Conservation (phyloP, 1,140 invertebrate species). For the Microplitis mediator region DNA sequence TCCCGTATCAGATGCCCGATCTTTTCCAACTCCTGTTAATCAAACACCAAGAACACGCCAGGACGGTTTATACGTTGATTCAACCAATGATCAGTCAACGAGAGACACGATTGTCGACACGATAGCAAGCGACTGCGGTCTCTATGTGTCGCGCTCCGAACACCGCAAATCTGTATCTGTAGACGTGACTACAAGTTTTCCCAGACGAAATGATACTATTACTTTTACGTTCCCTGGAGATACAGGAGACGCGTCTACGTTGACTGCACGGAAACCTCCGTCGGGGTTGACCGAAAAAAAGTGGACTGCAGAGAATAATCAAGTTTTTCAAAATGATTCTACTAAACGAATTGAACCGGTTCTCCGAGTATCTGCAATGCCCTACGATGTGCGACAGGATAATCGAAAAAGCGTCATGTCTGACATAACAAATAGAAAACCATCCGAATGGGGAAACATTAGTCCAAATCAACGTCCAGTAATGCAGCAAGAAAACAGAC, state of each 20-base stretch:
- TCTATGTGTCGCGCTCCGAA: conserved; percentile 52
- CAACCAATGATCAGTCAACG: conserved; percentile 45
- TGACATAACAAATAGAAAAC: conserved; percentile 41
- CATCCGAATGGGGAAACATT: conserved; percentile 50
- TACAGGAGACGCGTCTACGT: conserved; percentile 34
- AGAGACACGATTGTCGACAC: conserved; percentile 44
- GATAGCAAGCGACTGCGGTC: conserved; percentile 40
- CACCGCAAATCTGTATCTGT: conserved; percentile 55
- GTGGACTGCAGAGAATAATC: conserved; percentile 42
- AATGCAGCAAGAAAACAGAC: conserved; percentile 51
- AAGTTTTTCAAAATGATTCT: conserved; percentile 43
- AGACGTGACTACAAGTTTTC: conserved; percentile 51
- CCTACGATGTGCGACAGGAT: conserved; percentile 51
- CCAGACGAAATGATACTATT: conserved; percentile 53
- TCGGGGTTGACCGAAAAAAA: conserved; percentile 43
- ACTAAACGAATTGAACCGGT: conserved; percentile 48
- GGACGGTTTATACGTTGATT: conserved; percentile 56
- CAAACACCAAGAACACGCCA: conserved; percentile 56
- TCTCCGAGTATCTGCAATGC: conserved; percentile 54
- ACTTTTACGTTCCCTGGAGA: conserved; percentile 56
- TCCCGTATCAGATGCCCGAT: conserved; percentile 37
- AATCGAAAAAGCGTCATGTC: conserved; percentile 42
- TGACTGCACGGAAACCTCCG: conserved; percentile 41
- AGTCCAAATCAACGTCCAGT: conserved; percentile 52
- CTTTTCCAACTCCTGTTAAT: conserved; percentile 46